Percentiles rank a stretch among this genome's conserved stretches.
Conservation (phyloP, 2,888 invertebrate genomes). For the Eristalis tenax region DNA sequence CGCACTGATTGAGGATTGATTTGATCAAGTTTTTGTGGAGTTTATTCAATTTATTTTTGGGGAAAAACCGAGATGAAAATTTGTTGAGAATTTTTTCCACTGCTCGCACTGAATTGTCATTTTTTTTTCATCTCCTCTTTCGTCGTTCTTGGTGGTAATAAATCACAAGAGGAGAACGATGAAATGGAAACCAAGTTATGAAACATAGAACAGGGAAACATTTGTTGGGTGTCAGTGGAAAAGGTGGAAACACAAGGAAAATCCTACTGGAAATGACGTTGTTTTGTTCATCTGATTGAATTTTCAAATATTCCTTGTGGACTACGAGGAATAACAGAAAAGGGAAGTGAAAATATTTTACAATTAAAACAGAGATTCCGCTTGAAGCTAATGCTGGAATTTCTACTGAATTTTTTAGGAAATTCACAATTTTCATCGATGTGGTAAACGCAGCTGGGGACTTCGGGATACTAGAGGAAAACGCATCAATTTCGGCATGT, state of each 20-base stretch:
- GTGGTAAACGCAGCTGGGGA: too few relatives aligned
- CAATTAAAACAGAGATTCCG: too few relatives aligned
- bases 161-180: constrained; percentile 47
- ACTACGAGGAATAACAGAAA: too few relatives aligned
- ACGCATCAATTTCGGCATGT: too few relatives aligned
- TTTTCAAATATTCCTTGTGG: too few relatives aligned
- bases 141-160: constrained; percentile 52
- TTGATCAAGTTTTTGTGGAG: constrained; percentile 35
- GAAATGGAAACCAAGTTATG: constrained; percentile 39
- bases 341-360: too few relatives aligned
- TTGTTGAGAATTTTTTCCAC: constrained; percentile 65
- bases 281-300: neutral
- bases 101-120: constrained; percentile 70
- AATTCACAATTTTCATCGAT: too few relatives aligned
- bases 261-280: neutral
- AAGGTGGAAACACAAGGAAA: constrained; percentile 48
- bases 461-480: too few relatives aligned
- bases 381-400: too few relatives aligned
- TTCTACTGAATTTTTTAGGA: too few relatives aligned
- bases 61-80: constrained; percentile 44
- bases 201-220: constrained; percentile 1
- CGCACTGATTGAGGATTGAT: constrained; percentile 18
- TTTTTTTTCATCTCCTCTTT: constrained; percentile 55
- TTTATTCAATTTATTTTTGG: constrained; percentile 25
- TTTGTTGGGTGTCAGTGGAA: neutral